These are phyloP conservation scores for Drosophila nebulosa DNA, from an alignment of 1,140 invertebrate genomes.

Conservation along the genomic window DNA sequence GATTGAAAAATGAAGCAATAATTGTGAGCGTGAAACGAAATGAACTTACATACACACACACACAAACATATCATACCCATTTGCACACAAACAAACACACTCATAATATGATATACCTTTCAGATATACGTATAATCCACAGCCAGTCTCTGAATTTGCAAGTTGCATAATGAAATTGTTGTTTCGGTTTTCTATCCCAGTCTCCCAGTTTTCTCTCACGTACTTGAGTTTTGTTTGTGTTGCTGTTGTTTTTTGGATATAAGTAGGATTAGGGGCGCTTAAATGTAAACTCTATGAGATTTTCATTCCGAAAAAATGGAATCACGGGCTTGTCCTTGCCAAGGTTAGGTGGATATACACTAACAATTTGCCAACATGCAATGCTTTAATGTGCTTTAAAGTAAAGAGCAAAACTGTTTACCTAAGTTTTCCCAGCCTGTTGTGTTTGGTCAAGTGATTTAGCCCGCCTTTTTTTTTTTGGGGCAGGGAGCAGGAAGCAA, in stretches of 20 bases:
- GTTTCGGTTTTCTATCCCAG: not conserved
- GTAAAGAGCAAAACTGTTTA: slow-evolving; percentile 9
- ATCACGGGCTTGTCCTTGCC: slow-evolving; percentile 14
- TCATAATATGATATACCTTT: slow-evolving; percentile 7
- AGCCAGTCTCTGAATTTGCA: not conserved
- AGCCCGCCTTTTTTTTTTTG: slow-evolving; percentile 37
- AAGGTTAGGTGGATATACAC: slow-evolving; percentile 47
- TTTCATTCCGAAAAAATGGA: slow-evolving; percentile 29
- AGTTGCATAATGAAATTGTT: not conserved
- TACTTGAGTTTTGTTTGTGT: slow-evolving; percentile 24
- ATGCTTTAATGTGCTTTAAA: slow-evolving; percentile 32
- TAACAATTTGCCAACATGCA: slow-evolving; percentile 59
- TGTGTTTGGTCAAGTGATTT: slow-evolving; percentile 49
- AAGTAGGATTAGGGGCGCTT: slow-evolving; percentile 71
- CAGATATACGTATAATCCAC: not conserved
- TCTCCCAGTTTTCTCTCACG: not conserved
- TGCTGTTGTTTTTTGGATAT: slow-evolving; percentile 48
- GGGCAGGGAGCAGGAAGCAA: slow-evolving; percentile 33
- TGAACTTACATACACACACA: not conserved
- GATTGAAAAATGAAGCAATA: slow-evolving; percentile 21
- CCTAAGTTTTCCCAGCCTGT: slow-evolving; percentile 4
- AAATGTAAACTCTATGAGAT: slow-evolving; percentile 59
- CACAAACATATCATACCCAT: too few species aligned
- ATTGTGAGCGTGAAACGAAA: not conserved
- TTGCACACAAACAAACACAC: not conserved